A percentile compares a stretch with the other conserved stretches of the same genome.
These are phyloP conservation scores for Eledona agricola DNA, from an alignment of 2,888 invertebrate genomes.

Conservation along the genomic window DNA sequence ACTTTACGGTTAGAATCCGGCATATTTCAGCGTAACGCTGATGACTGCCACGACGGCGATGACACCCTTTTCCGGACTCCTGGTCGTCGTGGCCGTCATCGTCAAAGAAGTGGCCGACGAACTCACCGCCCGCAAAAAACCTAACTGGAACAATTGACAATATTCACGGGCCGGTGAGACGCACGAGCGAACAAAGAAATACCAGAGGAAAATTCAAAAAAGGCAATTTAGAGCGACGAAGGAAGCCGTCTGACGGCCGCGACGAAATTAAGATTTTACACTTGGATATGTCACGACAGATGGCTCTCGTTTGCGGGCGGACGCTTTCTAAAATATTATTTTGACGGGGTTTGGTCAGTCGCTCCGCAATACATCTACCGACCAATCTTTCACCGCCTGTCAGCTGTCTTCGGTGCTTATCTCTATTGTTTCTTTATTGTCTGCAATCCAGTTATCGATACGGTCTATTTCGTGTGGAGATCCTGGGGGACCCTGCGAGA, in stretches of 20 bases:
- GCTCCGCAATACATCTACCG: slow-evolving; percentile 56
- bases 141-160: slow-evolving; percentile 42
- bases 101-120: slow-evolving; percentile 19
- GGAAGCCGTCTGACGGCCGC: slow-evolving; percentile 37
- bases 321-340: slow-evolving; percentile 33
- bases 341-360: slow-evolving; percentile 50
- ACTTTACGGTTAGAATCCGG: slow-evolving; percentile 55
- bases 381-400: slow-evolving; percentile 63
- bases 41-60: slow-evolving; percentile 46
- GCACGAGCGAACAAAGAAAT: slow-evolving; percentile 51
- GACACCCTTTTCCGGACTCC: slow-evolving; percentile 8
- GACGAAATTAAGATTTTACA: slow-evolving; percentile 37
- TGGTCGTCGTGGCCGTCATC: slow-evolving; percentile 1
- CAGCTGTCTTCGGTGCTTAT: slow-evolving; percentile 63
- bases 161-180: slow-evolving; percentile 48
- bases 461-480: slow-evolving; percentile 54
- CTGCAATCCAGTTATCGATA: slow-evolving; percentile 63
- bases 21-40: slow-evolving; percentile 56
- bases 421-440: slow-evolving; percentile 64
- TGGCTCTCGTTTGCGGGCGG: slow-evolving; percentile 15
- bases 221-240: slow-evolving; percentile 22
- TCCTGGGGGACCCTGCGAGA: slow-evolving; percentile 59
- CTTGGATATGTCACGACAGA: slow-evolving; percentile 29
- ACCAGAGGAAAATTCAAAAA: slow-evolving; percentile 39
- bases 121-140: slow-evolving; percentile 16